These are phyloP conservation scores for Decapterus maruadsi DNA, from an alignment of 2,797 vertebrate species.

Conservation along the genomic window DNA sequence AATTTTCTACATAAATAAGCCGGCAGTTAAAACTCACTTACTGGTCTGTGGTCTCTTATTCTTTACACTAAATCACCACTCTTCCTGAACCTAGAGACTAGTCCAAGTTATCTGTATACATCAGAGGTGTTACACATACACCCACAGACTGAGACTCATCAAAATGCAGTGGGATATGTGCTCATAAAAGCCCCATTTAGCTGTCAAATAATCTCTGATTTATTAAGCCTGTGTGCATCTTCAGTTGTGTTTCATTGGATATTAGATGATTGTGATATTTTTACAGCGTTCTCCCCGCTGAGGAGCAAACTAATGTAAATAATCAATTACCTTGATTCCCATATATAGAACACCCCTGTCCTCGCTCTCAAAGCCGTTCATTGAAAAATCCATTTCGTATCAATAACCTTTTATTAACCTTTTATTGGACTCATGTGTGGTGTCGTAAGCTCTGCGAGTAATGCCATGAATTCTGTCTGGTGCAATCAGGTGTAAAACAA, in stretches of 20 bases:
- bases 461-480: conserved; percentile 1
- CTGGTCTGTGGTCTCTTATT: too few relatives aligned
- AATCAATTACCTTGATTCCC: conserved; percentile 9
- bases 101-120: too few relatives aligned
- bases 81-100: too few relatives aligned
- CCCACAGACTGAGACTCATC: conserved; percentile 37
- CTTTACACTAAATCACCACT: too few relatives aligned
- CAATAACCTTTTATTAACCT: conserved; percentile 24
- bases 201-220: conserved; percentile 55
- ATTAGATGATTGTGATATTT: conserved; percentile 14
- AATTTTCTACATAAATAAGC: too few relatives aligned
- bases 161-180: conserved; percentile 22
- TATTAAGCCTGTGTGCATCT: conserved; percentile 19
- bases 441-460: conserved; percentile 3
- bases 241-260: conserved; percentile 16
- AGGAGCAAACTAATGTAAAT: conserved; percentile 14
- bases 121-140: too few relatives aligned
- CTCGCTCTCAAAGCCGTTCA: conserved; percentile 1
- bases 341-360: neutral
- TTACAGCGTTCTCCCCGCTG: neutral
- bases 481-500: conserved; percentile 30
- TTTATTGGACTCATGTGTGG: conserved; percentile 1
- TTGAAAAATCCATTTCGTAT: conserved; percentile 45
- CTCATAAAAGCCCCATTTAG: conserved; percentile 59
- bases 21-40: too few relatives aligned